Conservation (phyloP, 1,140 invertebrate species). For the Sminthurinus signatus region DNA sequence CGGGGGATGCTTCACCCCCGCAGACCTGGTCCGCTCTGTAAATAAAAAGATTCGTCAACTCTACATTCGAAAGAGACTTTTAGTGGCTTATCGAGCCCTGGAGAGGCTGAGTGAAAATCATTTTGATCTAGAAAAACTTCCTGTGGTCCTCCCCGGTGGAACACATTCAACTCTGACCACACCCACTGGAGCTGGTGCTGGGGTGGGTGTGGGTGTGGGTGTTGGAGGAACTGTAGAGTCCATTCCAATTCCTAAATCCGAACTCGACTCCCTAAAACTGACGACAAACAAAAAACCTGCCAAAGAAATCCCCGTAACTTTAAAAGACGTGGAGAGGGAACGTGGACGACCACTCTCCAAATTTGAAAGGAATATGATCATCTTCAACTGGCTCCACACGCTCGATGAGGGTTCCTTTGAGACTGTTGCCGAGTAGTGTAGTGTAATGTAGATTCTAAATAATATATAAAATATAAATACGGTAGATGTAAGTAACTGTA, state of each 20-base stretch:
- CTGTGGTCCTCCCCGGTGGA: conserved; percentile 30
- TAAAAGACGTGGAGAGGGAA: conserved; percentile 71
- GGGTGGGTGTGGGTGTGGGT: too few relatives aligned
- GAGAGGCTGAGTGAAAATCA: conserved; percentile 74
- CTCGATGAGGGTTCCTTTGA: conserved; percentile 62
- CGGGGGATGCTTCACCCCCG: conserved; percentile 55
- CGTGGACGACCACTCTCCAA: conserved; percentile 74
- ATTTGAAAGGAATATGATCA: conserved; percentile 86
- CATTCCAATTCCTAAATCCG: conserved; percentile 27
- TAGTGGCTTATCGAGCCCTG: conserved; percentile 72
- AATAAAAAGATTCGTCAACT: conserved; percentile 74
- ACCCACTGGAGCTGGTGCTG: too few relatives aligned
- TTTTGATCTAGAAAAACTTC: conserved; percentile 60
- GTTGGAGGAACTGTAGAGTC: neutral
- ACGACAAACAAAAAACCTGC: conserved; percentile 24
- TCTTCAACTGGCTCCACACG: conserved; percentile 83
- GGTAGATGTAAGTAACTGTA: too few relatives aligned
- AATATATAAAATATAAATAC: too few relatives aligned
- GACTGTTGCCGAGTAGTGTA: conserved; percentile 15
- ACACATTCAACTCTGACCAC: conserved; percentile 22
- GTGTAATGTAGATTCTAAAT: too few relatives aligned
- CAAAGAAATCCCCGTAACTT: conserved; percentile 58
- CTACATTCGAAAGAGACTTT: conserved; percentile 63
- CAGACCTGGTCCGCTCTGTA: conserved; percentile 67
- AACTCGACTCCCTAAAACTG: conserved; percentile 29